A percentile compares a stretch with the other conserved stretches of the same genome.
phyloP scores from a whole-genome alignment of 2,888 invertebrate genomes.

The Sympetrum striolatum region DNA sequence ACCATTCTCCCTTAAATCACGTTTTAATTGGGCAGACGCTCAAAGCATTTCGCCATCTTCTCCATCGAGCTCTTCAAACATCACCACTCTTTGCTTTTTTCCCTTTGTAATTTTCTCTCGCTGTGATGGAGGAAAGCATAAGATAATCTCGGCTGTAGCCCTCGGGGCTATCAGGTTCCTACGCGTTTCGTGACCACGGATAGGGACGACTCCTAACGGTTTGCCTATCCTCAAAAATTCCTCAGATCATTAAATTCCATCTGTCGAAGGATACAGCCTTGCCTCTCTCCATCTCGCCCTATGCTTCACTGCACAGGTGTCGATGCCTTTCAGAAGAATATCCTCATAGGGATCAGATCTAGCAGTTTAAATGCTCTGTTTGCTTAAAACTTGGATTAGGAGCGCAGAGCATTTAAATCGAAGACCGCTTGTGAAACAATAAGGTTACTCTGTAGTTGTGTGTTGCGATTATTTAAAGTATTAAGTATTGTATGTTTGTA shows the following conservation, averaged over 20 bases:
- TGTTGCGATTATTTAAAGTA: too few relatives aligned
- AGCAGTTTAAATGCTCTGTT: too few relatives aligned
- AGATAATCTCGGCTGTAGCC: background rate
- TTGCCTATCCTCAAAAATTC: conserved; percentile 37
- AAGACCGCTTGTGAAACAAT: too few relatives aligned
- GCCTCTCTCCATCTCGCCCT: background rate
- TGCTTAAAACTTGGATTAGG: too few relatives aligned
- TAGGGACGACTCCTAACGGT: conserved; percentile 27
- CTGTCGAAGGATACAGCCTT: background rate
- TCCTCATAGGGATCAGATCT: too few relatives aligned
- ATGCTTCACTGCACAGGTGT: too few relatives aligned
- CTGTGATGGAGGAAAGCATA: background rate
- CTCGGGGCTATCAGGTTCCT: background rate
- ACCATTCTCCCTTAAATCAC: background rate
- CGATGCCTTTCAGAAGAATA: too few relatives aligned
- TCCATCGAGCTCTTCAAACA: background rate
- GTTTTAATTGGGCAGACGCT: background rate
- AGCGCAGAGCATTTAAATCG: too few relatives aligned
- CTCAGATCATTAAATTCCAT: conserved; percentile 19
- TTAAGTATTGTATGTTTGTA: too few relatives aligned
- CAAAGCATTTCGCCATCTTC: background rate
- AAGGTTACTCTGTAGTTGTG: too few relatives aligned
- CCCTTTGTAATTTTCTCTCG: background rate
- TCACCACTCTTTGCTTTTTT: background rate
- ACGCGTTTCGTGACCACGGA: conserved; percentile 36